Evolutionary conservation across 1,140 invertebrate genomes (phyloP), one percentile per base, ranked within the genome.

Genomic region (Lithobius niger): DNA sequence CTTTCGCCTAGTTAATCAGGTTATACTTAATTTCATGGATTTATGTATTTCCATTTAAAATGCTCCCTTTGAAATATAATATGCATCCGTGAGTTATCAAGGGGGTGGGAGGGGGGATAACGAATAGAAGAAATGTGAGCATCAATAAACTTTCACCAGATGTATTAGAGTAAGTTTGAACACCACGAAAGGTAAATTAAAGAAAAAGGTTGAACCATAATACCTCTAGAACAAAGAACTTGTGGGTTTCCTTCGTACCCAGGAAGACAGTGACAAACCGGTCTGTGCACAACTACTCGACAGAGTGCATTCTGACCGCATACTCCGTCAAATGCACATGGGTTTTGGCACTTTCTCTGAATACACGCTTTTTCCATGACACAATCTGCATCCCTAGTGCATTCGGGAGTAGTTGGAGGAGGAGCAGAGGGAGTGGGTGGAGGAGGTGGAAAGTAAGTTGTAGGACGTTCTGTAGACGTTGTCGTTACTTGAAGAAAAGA

Each of bases 181-280:
- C n/a, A n/a, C n/a, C n/a, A n/a, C n/a, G n/a, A n/a, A n/a, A n/a
- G n/a, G n/a, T n/a, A n/a, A n/a, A n/a, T n/a, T n/a, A n/a, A n/a
- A n/a, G n/a, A n/a, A n/a, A n/a, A n/a, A n/a, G n/a, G n/a, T n/a
- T n/a, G n/a, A n/a, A n/a, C n/a, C n/a, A n/a, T n/a, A 63, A 51
- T 55, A 65, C 61, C 60, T 57, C 53, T 27, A 36, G 61, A 66
- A 62, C 86, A 88, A 44, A 83, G 82, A 18, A 79, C 79, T 64
- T 84, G 87, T 25, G 88, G 86, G 78, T 89, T 86, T 52, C 87
- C 88, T 66, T 84, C 81, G 60, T 78, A 86, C 1, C 80, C 82
- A 16, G 78, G 74, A 49, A 80, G 74, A 63, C 86, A 90, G 18
- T 79, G 77, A 60, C 87, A 89, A 58, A 83, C 79, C 0, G 85